Evolutionary conservation across 2,113 vertebrate genomes (phyloP).

Genomic region (Sebastes schlegelii): DNA sequence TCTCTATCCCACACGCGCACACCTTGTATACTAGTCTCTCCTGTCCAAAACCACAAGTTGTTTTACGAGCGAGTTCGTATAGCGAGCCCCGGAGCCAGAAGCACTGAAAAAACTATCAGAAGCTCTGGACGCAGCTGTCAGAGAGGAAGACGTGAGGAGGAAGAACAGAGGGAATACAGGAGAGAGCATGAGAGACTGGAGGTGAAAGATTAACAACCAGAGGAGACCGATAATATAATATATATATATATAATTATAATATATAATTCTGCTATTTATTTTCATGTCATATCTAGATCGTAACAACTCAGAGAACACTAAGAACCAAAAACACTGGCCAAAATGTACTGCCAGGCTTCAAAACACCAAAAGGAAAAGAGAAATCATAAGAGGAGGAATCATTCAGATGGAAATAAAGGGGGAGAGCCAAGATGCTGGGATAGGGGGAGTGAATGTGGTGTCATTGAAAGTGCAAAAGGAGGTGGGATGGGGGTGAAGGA

Average conservation of each 20-base stretch:
- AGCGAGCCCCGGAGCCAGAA: background rate
- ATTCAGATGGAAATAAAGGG: constrained; percentile 41
- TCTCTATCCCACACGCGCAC: background rate
- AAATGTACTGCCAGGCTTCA: background rate
- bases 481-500: constrained; percentile 31
- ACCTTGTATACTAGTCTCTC: background rate
- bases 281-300: background rate
- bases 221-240: background rate
- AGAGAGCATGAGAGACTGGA: background rate
- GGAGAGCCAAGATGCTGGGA: constrained; percentile 26
- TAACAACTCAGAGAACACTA: background rate
- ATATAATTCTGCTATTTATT: constrained; percentile 4
- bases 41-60: constrained; percentile 39
- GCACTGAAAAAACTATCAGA: constrained; percentile 19
- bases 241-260: too few relatives aligned
- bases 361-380: constrained; percentile 9
- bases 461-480: constrained; percentile 57
- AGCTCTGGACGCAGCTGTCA: constrained; percentile 31
- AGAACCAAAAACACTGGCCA: background rate
- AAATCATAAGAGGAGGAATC: constrained; percentile 11
- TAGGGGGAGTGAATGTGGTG: constrained; percentile 43
- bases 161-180: background rate
- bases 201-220: background rate
- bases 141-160: background rate
- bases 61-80: constrained; percentile 37